These are phyloP conservation scores for Spisula solida DNA, from an alignment of 2,888 invertebrate species.

Conservation along the genomic window DNA sequence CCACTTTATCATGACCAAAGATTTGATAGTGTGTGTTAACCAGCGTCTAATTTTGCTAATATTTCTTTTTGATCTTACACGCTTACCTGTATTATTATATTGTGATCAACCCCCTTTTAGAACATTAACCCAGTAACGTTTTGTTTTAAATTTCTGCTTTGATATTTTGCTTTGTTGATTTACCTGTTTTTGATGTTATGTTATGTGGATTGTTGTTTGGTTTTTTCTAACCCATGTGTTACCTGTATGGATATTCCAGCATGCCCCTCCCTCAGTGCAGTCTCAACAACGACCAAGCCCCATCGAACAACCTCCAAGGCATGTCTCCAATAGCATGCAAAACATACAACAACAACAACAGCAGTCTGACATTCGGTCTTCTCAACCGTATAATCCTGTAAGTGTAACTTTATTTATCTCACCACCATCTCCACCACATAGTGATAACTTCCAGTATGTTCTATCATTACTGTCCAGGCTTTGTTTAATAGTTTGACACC, in stretches of 20 bases:
- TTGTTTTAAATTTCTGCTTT: no score
- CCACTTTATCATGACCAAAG: no score
- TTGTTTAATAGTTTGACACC: constrained; percentile 6
- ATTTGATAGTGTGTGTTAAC: no score
- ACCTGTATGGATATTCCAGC: constrained; percentile 46
- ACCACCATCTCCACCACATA: neutral
- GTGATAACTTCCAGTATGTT: neutral
- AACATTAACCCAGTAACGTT: no score
- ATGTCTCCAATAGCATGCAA: constrained; percentile 54
- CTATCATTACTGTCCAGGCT: neutral
- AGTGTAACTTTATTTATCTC: constrained; percentile 31
- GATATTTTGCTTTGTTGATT: no score
- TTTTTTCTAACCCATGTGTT: constrained; percentile 39
- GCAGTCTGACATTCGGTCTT: constrained; percentile 28
- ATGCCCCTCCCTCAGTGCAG: constrained; percentile 46
- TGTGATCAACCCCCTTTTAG: no score
- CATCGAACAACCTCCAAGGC: constrained; percentile 38
- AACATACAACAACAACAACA: constrained; percentile 35
- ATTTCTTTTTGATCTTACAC: no score
- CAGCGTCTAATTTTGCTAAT: no score
- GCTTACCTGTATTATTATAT: no score
- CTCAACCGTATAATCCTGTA: constrained; percentile 61
- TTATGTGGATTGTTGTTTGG: constrained; percentile 15
- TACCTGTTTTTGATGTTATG: neutral
- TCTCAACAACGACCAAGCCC: constrained; percentile 40